Evolutionary conservation across 2,797 vertebrate species (phyloP).

Genomic region (Takifugu rubripes): DNA sequence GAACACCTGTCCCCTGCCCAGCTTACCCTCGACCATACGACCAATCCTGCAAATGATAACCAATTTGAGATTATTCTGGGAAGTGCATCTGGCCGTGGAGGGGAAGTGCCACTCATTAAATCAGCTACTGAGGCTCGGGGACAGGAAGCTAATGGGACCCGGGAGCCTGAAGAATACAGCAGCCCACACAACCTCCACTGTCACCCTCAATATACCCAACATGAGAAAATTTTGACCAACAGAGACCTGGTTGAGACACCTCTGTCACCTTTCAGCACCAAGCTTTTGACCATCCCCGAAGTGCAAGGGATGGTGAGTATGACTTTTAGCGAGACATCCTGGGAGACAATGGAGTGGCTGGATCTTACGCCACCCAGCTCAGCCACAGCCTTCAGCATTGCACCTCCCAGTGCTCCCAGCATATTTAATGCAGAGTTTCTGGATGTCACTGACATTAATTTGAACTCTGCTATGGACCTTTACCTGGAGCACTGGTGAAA

Average conservation of each 20-base stretch:
- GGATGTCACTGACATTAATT: constrained; percentile 92
- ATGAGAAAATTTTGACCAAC: constrained; percentile 82
- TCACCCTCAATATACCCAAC: constrained; percentile 51
- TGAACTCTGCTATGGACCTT: constrained; percentile 95
- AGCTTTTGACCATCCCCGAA: constrained; percentile 76
- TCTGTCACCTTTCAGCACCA: constrained; percentile 83
- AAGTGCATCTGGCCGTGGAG: constrained; percentile 78
- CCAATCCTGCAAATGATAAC: constrained; percentile 73
- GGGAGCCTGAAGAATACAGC: constrained; percentile 76
- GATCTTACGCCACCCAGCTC: constrained; percentile 93
- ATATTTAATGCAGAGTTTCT: constrained; percentile 98
- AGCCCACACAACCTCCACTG: constrained; percentile 76
- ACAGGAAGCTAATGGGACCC: constrained; percentile 75
- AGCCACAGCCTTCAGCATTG: constrained; percentile 78
- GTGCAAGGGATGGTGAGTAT: constrained; percentile 80
- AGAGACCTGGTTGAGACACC: constrained; percentile 88
- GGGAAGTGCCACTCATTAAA: constrained; percentile 82
- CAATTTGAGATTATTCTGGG: constrained; percentile 88
- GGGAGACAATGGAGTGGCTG: constrained; percentile 99
- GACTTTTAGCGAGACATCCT: constrained; percentile 90
- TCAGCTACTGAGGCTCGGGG: constrained; percentile 79
- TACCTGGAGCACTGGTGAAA: constrained; percentile 95
- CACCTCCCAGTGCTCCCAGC: constrained; percentile 81
- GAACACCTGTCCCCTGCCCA: constrained; percentile 77
- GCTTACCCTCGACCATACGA: constrained; percentile 80